These are phyloP conservation scores for Scomber japonicus DNA, from an alignment of 2,113 vertebrate genomes.

Conservation along the genomic window DNA sequence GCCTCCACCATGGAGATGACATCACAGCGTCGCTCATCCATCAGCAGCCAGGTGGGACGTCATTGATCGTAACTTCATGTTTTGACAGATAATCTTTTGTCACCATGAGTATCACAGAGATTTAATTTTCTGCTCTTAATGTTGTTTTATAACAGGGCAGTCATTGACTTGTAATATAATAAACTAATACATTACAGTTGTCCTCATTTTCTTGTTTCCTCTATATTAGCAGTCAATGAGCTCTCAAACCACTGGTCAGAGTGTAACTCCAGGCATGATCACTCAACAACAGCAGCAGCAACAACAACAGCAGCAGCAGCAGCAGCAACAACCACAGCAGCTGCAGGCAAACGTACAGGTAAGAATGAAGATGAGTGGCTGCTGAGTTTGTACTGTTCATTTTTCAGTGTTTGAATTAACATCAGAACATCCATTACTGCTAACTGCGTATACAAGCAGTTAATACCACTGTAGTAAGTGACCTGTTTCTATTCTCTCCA, in stretches of 20 bases:
- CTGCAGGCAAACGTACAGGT: slow-evolving; percentile 93
- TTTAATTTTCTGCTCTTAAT: background rate
- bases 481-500: background rate
- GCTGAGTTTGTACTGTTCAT: background rate
- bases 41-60: slow-evolving; percentile 91
- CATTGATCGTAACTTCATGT: background rate
- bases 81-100: background rate
- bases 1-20: slow-evolving; percentile 88
- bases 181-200: background rate
- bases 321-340: slow-evolving; percentile 72
- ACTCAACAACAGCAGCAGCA: slow-evolving; percentile 66
- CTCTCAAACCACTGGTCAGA: slow-evolving; percentile 84
- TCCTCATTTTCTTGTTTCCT: slow-evolving; percentile 10
- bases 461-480: background rate
- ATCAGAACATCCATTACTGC: background rate
- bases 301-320: slow-evolving; percentile 40
- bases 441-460: background rate
- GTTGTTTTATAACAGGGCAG: background rate
- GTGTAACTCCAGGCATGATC: slow-evolving; percentile 75
- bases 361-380: slow-evolving; percentile 17
- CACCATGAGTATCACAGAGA: background rate
- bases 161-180: background rate
- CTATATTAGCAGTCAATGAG: slow-evolving; percentile 79
- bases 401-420: background rate
- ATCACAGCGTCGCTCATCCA: slow-evolving; percentile 89